These are phyloP conservation scores for Stratiolaelaps scimitus DNA, from an alignment of 1,140 invertebrate genomes.

Conservation along the genomic window DNA sequence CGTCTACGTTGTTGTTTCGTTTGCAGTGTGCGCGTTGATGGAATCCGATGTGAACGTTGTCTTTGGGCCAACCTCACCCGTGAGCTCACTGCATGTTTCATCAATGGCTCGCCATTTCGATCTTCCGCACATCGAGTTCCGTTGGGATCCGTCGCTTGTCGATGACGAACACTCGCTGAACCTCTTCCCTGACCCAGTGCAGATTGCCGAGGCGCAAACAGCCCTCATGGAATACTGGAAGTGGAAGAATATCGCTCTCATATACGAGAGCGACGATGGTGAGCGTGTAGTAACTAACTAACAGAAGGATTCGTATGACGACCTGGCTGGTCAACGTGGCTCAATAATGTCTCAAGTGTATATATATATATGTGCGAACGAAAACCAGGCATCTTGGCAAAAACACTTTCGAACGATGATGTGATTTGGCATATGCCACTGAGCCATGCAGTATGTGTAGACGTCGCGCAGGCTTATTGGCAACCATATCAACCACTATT, in stretches of 20 bases:
- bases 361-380: no score
- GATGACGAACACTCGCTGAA: conserved; percentile 25
- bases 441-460: no score
- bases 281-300: background rate
- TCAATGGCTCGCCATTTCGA: conserved; percentile 19
- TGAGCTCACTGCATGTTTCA: background rate
- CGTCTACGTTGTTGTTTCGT: no score
- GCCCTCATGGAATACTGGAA: conserved; percentile 28
- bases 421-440: no score
- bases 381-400: no score
- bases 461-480: no score
- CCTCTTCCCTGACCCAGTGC: conserved; percentile 16
- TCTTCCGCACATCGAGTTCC: conserved; percentile 18
- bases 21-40: conserved; percentile 10
- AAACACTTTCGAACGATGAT: no score
- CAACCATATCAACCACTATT: no score
- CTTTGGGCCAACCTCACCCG: conserved; percentile 21
- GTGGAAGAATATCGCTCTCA: conserved; percentile 20
- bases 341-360: no score
- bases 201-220: conserved; percentile 26
- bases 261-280: conserved; percentile 26
- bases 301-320: no score
- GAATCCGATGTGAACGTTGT: conserved; percentile 21
- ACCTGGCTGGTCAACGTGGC: no score
- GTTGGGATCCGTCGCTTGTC: conserved; percentile 14